phyloP scores from a whole-genome alignment of 2,113 vertebrate genomes.

The Halcyon senegalensis region DNA sequence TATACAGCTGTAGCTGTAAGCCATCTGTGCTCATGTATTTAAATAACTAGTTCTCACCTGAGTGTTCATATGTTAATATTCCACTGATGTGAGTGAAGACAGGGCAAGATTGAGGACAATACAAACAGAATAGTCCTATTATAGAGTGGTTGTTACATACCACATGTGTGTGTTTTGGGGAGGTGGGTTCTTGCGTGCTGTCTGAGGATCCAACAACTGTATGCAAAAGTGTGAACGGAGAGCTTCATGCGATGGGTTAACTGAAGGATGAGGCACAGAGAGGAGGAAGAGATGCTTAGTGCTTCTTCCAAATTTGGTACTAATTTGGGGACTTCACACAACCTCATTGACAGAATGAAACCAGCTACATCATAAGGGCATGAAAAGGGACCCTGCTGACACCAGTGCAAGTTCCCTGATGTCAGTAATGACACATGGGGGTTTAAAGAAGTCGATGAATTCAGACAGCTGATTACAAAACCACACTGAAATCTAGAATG shows the following conservation, averaged over 20 bases:
- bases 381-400: not conserved
- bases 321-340: not conserved
- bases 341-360: not conserved
- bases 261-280: not conserved
- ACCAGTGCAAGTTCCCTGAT: not conserved
- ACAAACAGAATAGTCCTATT: not conserved
- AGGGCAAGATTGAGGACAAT: not conserved
- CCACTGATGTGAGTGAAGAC: not conserved
- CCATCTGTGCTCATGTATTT: not conserved
- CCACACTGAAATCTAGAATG: not conserved
- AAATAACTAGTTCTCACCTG: not conserved
- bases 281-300: not conserved
- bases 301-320: not conserved
- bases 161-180: not conserved
- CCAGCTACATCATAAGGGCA: not conserved
- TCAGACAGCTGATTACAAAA: not conserved
- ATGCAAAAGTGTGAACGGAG: not conserved
- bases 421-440: not conserved
- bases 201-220: not conserved
- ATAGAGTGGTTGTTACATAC: not conserved
- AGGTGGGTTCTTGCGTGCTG: not conserved
- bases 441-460: not conserved
- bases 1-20: not conserved
- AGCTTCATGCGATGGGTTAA: rapidly evolving
- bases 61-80: not conserved